These are phyloP conservation scores for Atherinosoma microstoma DNA, from an alignment of 2,797 vertebrate species.

Conservation along the genomic window DNA sequence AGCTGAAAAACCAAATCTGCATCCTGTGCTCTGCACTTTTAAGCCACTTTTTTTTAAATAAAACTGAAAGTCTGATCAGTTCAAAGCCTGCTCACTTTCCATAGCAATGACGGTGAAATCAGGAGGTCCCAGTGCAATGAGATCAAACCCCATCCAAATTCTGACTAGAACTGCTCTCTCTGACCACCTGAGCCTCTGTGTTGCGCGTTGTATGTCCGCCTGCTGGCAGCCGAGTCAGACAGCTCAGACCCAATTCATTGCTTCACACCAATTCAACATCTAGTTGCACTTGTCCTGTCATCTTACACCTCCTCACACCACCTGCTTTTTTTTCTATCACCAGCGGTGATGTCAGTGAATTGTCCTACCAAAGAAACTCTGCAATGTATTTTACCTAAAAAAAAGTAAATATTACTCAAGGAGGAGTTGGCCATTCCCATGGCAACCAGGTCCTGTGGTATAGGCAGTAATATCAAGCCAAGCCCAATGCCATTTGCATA, in stretches of 20 bases:
- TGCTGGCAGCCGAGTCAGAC: constrained; percentile 38
- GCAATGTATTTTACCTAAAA: constrained; percentile 15
- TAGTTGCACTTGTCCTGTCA: constrained; percentile 46
- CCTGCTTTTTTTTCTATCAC: constrained; percentile 32
- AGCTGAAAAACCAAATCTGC: constrained; percentile 12
- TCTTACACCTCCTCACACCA: constrained; percentile 54
- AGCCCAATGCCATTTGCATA: constrained; percentile 83
- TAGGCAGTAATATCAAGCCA: constrained; percentile 77
- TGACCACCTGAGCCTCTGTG: constrained; percentile 65
- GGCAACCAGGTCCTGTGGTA: constrained; percentile 78
- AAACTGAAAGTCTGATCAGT: constrained; percentile 16
- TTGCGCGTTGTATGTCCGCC: constrained; percentile 10
- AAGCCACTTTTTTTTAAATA: constrained; percentile 7
- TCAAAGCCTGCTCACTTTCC: constrained; percentile 18
- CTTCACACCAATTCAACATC: constrained; percentile 71
- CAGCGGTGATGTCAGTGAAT: constrained; percentile 36
- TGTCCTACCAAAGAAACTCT: constrained; percentile 7
- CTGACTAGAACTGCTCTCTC: constrained; percentile 33
- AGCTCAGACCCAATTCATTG: constrained; percentile 60
- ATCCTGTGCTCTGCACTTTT: neutral
- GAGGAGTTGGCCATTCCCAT: constrained; percentile 76
- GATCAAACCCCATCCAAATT: constrained; percentile 37
- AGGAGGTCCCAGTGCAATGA: constrained; percentile 16
- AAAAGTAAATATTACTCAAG: constrained; percentile 44
- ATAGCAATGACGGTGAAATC: constrained; percentile 21